Percentiles rank a stretch among this genome's conserved stretches.
These are phyloP conservation scores for Dendrocincla fuliginosa DNA, from an alignment of 2,797 vertebrate genomes.

Conservation along the genomic window DNA sequence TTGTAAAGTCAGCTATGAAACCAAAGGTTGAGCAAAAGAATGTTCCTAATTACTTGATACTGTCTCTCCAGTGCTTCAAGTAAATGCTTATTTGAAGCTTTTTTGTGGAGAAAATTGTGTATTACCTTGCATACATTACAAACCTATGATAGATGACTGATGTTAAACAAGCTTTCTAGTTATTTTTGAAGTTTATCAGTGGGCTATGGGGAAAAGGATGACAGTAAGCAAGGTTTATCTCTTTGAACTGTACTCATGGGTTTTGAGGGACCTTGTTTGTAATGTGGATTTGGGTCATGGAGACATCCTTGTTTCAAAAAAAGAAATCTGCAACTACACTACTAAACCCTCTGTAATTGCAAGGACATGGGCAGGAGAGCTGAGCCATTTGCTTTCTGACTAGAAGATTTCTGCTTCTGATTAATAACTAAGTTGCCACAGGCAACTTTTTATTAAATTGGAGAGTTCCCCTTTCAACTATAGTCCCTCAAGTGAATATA, in stretches of 20 bases:
- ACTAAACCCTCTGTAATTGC: not conserved
- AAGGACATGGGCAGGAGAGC: not conserved
- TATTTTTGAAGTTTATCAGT: constrained; percentile 6
- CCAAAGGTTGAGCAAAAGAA: not conserved
- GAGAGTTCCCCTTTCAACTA: not conserved
- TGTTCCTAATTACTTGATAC: not conserved
- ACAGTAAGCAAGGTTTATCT: not conserved
- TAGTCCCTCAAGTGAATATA: not conserved
- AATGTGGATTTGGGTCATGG: not conserved
- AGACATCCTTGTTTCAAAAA: not conserved
- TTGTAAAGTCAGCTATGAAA: not conserved
- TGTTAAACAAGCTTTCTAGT: not conserved
- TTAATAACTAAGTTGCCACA: not conserved
- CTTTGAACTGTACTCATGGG: not conserved
- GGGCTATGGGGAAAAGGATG: not conserved
- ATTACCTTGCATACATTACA: not conserved
- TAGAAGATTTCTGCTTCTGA: not conserved
- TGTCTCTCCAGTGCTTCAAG: not conserved
- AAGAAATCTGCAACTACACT: not conserved
- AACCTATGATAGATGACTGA: not conserved
- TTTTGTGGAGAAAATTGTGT: not conserved
- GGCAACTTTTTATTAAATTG: not conserved
- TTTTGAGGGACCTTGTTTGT: not conserved
- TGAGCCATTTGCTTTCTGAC: not conserved
- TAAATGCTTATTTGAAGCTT: not conserved